These are phyloP conservation scores for Lophochroa leadbeateri DNA, from an alignment of 2,113 vertebrate genomes.

Conservation along the genomic window DNA sequence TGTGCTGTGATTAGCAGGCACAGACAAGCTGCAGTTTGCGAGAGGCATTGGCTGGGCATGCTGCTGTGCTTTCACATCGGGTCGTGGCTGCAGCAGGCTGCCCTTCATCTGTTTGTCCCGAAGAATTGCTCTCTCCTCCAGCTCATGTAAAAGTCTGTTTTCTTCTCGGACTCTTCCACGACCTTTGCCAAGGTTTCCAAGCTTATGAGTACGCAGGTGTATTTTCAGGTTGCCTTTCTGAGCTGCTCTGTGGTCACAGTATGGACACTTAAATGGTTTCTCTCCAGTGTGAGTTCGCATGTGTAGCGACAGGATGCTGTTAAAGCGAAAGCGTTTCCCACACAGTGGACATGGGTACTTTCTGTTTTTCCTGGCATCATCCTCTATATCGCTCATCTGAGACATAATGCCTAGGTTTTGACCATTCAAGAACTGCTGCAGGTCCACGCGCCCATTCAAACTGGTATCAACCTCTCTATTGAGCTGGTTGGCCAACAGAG, in stretches of 20 bases:
- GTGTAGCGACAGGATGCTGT: constrained; percentile 98
- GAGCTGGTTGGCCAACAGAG: constrained; percentile 92
- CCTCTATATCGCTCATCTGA: constrained; percentile 98
- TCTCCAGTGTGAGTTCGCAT: constrained; percentile 99
- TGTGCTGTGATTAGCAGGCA: constrained; percentile 79
- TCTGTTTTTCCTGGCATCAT: constrained; percentile 94
- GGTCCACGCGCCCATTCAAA: constrained; percentile 92
- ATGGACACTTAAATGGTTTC: constrained; percentile 98
- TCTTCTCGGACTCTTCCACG: constrained; percentile 95
- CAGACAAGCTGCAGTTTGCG: constrained; percentile 84
- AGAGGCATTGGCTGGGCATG: constrained; percentile 80
- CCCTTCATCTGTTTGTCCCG: constrained; percentile 95
- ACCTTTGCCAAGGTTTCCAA: constrained; percentile 96
- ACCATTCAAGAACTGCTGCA: constrained; percentile 97
- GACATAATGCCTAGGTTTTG: constrained; percentile 99
- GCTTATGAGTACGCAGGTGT: constrained; percentile 96
- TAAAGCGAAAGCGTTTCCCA: constrained; percentile 97
- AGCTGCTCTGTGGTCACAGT: constrained; percentile 96
- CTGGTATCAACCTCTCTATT: constrained; percentile 92
- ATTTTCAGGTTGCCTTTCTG: constrained; percentile 99
- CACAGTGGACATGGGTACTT: constrained; percentile 97
- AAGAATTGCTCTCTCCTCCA: constrained; percentile 95
- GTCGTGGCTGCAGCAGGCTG: constrained; percentile 86
- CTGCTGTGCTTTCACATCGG: constrained; percentile 80
- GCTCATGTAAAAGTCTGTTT: constrained; percentile 93